Conservation (phyloP, 1,140 invertebrate genomes). For the Anthonomus grandis region DNA sequence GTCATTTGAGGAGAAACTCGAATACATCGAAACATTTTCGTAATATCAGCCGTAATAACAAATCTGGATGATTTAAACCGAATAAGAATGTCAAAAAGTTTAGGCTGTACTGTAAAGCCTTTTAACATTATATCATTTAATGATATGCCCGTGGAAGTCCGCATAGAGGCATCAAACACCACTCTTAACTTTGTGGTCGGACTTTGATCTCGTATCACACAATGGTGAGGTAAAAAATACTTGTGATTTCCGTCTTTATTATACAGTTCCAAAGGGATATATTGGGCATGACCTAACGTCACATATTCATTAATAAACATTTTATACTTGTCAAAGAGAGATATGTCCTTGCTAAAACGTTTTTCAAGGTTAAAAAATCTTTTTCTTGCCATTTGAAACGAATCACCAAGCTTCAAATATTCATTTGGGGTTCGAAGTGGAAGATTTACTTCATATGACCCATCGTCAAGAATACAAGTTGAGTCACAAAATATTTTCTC, state of each 20-base stretch:
- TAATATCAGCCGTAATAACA: slow-evolving; percentile 41
- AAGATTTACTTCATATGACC: slow-evolving; percentile 11
- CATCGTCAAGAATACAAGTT: background rate
- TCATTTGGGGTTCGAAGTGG: slow-evolving; percentile 1
- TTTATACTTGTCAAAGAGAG: slow-evolving; percentile 18
- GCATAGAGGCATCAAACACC: slow-evolving; percentile 45
- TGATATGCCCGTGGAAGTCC: no score
- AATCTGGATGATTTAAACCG: slow-evolving; percentile 28
- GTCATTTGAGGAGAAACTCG: slow-evolving; percentile 31
- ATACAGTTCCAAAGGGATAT: slow-evolving; percentile 7
- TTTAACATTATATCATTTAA: no score
- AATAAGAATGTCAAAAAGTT: background rate
- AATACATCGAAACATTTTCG: slow-evolving; percentile 48
- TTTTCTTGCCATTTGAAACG: background rate
- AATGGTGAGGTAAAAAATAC: slow-evolving; percentile 50
- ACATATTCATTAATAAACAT: slow-evolving; percentile 38
- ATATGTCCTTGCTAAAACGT: background rate
- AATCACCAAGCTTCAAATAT: slow-evolving; percentile 9
- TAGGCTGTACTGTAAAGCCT: background rate
- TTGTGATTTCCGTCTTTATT: no score
- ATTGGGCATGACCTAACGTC: slow-evolving; percentile 33
- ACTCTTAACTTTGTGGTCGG: slow-evolving; percentile 40
- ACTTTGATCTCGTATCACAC: slow-evolving; percentile 40
- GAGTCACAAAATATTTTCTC: slow-evolving; percentile 6
- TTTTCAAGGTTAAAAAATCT: slow-evolving; percentile 4